phyloP scores from a whole-genome alignment of 2,888 invertebrate species.

The Adineta ricciae region DNA sequence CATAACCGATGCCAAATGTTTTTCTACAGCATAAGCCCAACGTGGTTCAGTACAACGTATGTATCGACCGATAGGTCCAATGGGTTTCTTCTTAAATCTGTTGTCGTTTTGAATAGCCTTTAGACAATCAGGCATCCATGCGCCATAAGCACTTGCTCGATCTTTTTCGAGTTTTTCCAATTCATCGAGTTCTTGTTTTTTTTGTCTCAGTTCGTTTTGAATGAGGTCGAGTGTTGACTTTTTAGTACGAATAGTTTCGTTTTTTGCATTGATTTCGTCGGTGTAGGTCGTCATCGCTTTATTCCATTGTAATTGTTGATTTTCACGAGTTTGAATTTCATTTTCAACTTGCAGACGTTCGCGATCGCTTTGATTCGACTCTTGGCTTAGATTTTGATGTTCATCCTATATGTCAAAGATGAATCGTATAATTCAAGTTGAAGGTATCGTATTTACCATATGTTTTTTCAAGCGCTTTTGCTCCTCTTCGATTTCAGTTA shows the following conservation, averaged over 20 bases:
- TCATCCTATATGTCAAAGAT: background rate
- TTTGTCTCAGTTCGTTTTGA: background rate
- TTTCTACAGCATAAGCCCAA: slow-evolving; percentile 31
- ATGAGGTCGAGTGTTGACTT: background rate
- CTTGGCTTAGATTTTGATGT: background rate
- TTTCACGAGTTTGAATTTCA: background rate
- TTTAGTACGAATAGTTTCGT: background rate
- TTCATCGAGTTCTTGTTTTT: background rate
- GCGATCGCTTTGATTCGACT: background rate
- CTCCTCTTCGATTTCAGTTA: background rate
- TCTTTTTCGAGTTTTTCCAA: background rate
- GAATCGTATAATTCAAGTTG: too few relatives aligned
- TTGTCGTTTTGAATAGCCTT: background rate
- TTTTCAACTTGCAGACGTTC: background rate
- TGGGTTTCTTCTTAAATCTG: slow-evolving; percentile 24
- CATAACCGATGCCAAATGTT: slow-evolving; percentile 17
- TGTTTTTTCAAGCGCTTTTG: background rate
- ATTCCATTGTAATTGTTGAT: background rate
- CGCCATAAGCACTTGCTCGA: background rate
- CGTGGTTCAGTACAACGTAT: slow-evolving; percentile 24
- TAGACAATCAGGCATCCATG: background rate
- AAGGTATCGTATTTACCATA: background rate
- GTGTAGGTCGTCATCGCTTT: background rate
- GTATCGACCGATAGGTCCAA: slow-evolving; percentile 27
- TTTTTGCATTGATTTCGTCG: background rate